Evolutionary conservation across 2,113 vertebrate genomes (phyloP).

Genomic region (Meles meles): DNA sequence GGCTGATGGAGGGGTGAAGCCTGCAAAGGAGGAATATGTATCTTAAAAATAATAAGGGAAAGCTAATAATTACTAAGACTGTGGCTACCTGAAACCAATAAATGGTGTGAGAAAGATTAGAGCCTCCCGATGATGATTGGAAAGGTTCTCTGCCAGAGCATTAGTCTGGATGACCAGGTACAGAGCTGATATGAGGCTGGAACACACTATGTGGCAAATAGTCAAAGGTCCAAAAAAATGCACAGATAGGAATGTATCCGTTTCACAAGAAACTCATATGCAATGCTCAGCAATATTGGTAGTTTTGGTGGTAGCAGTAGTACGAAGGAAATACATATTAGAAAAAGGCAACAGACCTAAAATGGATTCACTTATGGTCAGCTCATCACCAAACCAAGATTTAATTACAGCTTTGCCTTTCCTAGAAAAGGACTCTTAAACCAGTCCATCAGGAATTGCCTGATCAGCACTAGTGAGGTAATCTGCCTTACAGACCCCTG

Average conservation of each 20-base stretch:
- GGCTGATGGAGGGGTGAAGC: not conserved
- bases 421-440: not conserved
- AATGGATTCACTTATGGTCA: not conserved
- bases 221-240: not conserved
- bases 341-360: not conserved
- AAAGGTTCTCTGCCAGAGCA: too few relatives aligned
- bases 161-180: not conserved
- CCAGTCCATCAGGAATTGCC: not conserved
- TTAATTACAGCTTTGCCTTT: not conserved
- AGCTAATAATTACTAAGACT: not conserved
- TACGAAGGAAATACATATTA: not conserved
- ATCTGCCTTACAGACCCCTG: not conserved
- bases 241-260: not conserved
- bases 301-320: not conserved
- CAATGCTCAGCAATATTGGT: not conserved
- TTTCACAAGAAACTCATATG: not conserved
- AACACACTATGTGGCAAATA: not conserved
- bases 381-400: not conserved
- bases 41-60: not conserved
- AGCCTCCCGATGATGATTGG: fast-evolving
- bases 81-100: not conserved
- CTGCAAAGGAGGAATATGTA: not conserved
- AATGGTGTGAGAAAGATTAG: not conserved
- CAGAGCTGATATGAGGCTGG: not conserved
- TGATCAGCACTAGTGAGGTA: not conserved